Percentiles rank a stretch among this genome's conserved stretches.
phyloP scores from a whole-genome alignment of 2,888 invertebrate species.

The Sinopyrophorus schimmeli region DNA sequence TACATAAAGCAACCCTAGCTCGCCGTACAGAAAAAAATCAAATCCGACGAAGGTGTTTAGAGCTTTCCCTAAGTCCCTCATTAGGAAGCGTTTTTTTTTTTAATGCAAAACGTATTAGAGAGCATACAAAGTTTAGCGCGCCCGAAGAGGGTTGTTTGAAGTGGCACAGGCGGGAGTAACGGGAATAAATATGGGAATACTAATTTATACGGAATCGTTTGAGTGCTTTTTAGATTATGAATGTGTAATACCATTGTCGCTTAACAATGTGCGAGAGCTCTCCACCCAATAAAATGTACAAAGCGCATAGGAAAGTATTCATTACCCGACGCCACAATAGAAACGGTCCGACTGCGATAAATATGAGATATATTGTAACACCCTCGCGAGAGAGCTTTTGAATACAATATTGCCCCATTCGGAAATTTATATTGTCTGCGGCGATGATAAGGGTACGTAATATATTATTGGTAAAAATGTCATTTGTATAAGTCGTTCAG shows the following conservation, averaged over 20 bases:
- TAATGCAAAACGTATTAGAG: too few relatives aligned
- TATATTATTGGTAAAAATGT: conserved; percentile 52
- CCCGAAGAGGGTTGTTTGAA: too few relatives aligned
- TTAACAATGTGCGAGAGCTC: conserved; percentile 48
- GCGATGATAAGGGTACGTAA: conserved; percentile 53
- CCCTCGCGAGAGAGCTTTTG: conserved; percentile 42
- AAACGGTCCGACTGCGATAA: conserved; percentile 48
- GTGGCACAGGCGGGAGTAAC: too few relatives aligned
- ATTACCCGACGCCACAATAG: conserved; percentile 48
- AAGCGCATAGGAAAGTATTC: conserved; percentile 52
- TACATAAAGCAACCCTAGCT: too few relatives aligned
- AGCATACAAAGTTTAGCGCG: too few relatives aligned
- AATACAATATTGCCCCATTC: conserved; percentile 53
- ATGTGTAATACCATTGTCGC: conserved; percentile 51
- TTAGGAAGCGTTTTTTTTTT: too few relatives aligned
- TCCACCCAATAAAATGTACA: conserved; percentile 52
- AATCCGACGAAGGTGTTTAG: too few relatives aligned
- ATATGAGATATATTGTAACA: conserved; percentile 52
- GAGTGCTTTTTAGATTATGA: conserved; percentile 45
- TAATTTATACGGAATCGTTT: too few relatives aligned
- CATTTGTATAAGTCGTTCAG: conserved; percentile 49
- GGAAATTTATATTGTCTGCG: conserved; percentile 54
- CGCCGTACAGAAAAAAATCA: too few relatives aligned
- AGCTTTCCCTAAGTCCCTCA: too few relatives aligned
- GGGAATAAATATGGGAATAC: too few relatives aligned